Percentiles rank a stretch among this genome's conserved stretches.
phyloP scores from a whole-genome alignment of 2,797 vertebrate genomes.

The Hafferia zeledoni region DNA sequence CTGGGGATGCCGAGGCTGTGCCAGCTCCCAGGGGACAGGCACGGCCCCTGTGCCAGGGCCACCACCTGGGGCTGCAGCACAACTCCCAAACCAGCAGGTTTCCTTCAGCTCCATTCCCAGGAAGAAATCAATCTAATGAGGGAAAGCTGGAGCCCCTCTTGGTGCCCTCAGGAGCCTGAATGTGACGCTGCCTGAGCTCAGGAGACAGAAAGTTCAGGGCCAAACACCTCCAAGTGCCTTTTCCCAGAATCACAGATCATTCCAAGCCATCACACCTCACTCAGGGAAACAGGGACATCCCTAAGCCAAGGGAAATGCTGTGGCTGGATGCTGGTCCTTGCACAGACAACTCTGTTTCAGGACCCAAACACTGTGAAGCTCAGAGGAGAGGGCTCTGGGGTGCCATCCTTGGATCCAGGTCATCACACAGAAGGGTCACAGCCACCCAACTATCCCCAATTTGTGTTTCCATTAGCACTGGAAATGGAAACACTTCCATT shows the following conservation, averaged over 20 bases:
- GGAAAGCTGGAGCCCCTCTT: neutral
- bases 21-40: fast-evolving
- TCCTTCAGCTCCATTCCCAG: neutral
- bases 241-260: neutral
- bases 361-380: fast-evolving
- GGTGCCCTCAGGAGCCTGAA: fast-evolving
- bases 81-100: neutral
- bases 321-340: neutral
- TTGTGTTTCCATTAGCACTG: neutral
- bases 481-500: neutral
- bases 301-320: neutral
- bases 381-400: neutral
- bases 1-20: neutral
- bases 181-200: neutral
- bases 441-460: fast-evolving
- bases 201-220: fast-evolving
- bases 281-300: neutral
- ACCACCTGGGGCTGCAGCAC: fast-evolving
- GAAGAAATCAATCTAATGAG: neutral
- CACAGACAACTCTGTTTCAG: neutral
- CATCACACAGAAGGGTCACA: neutral
- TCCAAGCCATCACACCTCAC: neutral
- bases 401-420: neutral
- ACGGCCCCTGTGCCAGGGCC: neutral
- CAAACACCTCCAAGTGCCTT: neutral